These are phyloP conservation scores for Palythoa grandiflora DNA, from an alignment of 92 coral and sea anemone species.

Conservation along the genomic window DNA sequence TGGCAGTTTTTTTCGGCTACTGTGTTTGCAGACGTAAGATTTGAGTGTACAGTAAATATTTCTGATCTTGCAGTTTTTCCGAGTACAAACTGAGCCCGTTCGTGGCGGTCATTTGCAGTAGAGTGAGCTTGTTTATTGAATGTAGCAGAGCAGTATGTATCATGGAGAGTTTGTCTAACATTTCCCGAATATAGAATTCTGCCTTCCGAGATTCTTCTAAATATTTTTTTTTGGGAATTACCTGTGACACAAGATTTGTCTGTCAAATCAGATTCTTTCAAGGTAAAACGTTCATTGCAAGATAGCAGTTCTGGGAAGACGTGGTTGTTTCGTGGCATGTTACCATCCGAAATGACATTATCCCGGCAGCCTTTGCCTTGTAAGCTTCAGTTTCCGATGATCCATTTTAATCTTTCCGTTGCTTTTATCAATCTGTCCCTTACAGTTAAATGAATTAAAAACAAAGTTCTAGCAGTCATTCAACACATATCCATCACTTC, in stretches of 20 bases:
- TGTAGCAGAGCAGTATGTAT: too few relatives aligned
- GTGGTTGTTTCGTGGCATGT: neutral
- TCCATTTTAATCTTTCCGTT: neutral
- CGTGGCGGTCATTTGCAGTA: neutral
- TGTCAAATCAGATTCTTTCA: neutral
- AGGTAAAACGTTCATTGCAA: too few relatives aligned
- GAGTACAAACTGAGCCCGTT: too few relatives aligned
- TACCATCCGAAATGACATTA: neutral
- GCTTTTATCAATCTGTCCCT: neutral
- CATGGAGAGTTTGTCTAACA: too few relatives aligned
- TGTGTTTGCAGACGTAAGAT: neutral
- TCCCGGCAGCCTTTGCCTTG: neutral
- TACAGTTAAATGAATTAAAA: neutral
- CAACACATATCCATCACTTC: neutral
- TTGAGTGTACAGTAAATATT: neutral
- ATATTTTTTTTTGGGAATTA: too few relatives aligned
- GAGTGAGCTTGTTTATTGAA: neutral
- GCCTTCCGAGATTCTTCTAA: neutral
- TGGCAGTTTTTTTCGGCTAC: neutral
- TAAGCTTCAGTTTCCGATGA: slow-evolving; percentile 35
- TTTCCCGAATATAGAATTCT: too few relatives aligned
- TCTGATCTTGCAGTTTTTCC: neutral
- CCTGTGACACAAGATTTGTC: too few relatives aligned
- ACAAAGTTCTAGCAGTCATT: neutral
- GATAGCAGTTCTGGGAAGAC: neutral